Percentiles rank a stretch among this genome's conserved stretches.
These are phyloP conservation scores for Piliocolobus tephrosceles DNA, from an alignment of 2,113 vertebrate genomes.

Conservation along the genomic window DNA sequence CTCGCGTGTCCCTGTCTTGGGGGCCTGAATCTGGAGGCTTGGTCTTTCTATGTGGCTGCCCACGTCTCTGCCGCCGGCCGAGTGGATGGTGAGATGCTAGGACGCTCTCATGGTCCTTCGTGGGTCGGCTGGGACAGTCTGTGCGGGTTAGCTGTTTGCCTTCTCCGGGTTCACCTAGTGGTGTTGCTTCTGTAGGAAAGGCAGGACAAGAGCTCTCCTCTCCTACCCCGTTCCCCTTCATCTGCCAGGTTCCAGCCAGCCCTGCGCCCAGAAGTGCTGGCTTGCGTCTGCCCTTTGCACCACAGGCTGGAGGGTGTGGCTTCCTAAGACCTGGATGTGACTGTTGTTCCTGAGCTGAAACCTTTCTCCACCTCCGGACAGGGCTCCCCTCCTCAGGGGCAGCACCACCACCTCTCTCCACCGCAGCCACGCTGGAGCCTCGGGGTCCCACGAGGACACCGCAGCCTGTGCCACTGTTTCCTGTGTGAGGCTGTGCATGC, in stretches of 20 bases:
- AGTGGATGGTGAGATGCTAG: no score
- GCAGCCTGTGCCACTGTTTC: background rate
- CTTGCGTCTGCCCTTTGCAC: background rate
- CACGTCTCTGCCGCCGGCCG: fast-evolving
- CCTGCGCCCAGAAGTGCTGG: no score
- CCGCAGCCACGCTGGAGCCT: fast-evolving
- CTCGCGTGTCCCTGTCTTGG: fast-evolving
- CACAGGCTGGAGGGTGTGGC: background rate
- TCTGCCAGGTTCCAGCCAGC: background rate
- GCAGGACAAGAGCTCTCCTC: no score
- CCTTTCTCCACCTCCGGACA: background rate
- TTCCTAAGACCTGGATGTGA: background rate
- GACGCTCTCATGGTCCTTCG: fast-evolving
- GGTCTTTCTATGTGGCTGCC: background rate
- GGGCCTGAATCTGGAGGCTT: background rate
- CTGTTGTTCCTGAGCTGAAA: background rate
- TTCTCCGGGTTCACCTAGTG: background rate
- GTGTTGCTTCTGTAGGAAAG: background rate
- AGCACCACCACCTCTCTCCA: background rate
- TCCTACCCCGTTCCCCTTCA: background rate
- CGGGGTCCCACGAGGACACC: background rate
- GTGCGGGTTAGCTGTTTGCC: background rate
- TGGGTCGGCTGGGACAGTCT: fast-evolving
- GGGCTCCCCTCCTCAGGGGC: background rate
- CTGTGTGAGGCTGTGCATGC: fast-evolving